Evolutionary conservation across 2,797 vertebrate genomes (phyloP).

Genomic region (Poeciliopsis infans): DNA sequence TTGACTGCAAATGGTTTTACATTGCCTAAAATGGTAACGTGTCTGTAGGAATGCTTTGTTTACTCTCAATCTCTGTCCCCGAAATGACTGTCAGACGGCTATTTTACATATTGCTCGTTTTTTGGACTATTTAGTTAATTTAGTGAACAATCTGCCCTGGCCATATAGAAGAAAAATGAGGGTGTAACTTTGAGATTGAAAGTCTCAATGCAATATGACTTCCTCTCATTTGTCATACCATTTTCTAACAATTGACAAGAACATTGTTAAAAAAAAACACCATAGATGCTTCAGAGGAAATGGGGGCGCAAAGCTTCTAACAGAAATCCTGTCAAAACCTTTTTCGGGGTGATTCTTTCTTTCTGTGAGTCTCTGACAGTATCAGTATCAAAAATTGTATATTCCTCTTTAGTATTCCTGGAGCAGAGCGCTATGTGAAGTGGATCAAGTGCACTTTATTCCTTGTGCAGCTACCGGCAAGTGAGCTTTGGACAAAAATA

Average conservation of each 20-base stretch:
- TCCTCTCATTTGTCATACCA: slow-evolving; percentile 26
- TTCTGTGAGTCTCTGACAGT: slow-evolving; percentile 28
- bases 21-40: background rate
- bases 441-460: slow-evolving; percentile 38
- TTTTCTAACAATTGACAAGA: slow-evolving; percentile 30
- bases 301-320: background rate
- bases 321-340: slow-evolving; percentile 34
- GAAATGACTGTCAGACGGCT: background rate
- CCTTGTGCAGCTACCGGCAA: slow-evolving; percentile 44
- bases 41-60: slow-evolving; percentile 4
- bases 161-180: slow-evolving; percentile 24
- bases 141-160: background rate
- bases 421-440: slow-evolving; percentile 43
- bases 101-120: slow-evolving; percentile 7
- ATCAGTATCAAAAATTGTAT: slow-evolving; percentile 32
- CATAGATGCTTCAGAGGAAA: background rate
- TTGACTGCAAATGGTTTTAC: background rate
- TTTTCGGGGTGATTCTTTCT: slow-evolving; percentile 30
- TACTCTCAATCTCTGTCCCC: slow-evolving; percentile 4
- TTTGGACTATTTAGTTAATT: slow-evolving; percentile 39
- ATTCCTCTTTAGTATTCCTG: slow-evolving; percentile 41
- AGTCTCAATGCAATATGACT: slow-evolving; percentile 29
- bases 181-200: slow-evolving; percentile 17
- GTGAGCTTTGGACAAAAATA: slow-evolving; percentile 50
- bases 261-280: slow-evolving; percentile 2